Evolutionary conservation across 1,140 invertebrate species (phyloP), one percentile per base, ranked within the genome.

Genomic region (Procambarus clarkii): DNA sequence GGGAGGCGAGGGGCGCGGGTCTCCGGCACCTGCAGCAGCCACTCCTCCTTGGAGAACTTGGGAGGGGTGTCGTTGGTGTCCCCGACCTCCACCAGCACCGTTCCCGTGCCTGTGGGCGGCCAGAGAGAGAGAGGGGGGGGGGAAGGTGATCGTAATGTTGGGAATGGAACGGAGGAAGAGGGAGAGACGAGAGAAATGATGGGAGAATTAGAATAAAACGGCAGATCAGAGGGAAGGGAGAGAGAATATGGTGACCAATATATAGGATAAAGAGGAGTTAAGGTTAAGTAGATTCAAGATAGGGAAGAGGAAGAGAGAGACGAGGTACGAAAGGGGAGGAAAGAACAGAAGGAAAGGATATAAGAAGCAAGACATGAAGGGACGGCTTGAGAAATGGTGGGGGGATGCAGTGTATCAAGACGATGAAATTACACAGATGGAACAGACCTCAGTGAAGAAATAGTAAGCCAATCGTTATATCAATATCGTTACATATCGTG

Each of bases 21-120:
- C 71, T 86, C 83, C 13, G 64, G 18, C 0, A 74, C 83, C 83
- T 71, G 45, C 15, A 86, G 9, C 64, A 9, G 13, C 83, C 83
- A 86, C 83, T 86, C 83, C 45, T 76, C 15, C 48, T 76, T 71
- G 69, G 69, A 48, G 71, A 86, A 54, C 83, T 45, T 86, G 0
- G 83, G 83, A 24, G 83, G 71, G 2, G 48, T 24, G 71, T 86
- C 83, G n/a, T 86, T 86, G 8, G 54, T 21, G 46, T 86, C 83
- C 18, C 11, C 83, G 46, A 86, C 83, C 83, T 86, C 83, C 71
- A 86, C 83, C 71, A 86, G 7, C 83, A 86, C 83, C 46, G 83
- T 86, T 2, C 83, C 83, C 76, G 83, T 86, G 48, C 83, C 83
- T 86, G 83, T 7, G 5, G 83, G 69, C 3, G 60, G 21, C 8